Base-by-base conservation (phyloP, 2,888 invertebrate species). In the Zaprionus bogoriensis region DNA sequence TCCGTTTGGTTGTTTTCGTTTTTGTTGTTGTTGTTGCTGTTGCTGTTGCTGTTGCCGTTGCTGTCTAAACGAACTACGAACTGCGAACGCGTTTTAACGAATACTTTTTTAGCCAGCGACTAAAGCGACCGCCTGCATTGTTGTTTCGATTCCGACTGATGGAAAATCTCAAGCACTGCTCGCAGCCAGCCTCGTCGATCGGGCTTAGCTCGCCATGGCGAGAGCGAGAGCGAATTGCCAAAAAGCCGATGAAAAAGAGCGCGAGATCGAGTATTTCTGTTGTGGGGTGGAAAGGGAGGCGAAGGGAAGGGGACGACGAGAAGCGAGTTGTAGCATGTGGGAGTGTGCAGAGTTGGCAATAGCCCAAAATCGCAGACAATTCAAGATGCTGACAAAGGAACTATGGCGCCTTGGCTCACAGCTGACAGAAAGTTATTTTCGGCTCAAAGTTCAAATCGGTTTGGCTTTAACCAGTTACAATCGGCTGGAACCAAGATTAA, bases 101-200 rank as follows among this genome's bases (percentile, higher is more conserved):
- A 58, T 53, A 38, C 36, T 45, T 47, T 68, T 70, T 68, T 45
- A 75, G 62, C 48, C 58, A 75, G 75, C 68, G 46, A 73, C 70
- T 30, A 73, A 71, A 72, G 67, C 88, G 81, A 80, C 87, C 87
- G 88, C 79, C 79, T 86, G 77, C 86, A 80, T 81, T 84, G 82
- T 87, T 77, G 75, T 75, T 74, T 69, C 69, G 57, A 76, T 77
- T 65, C 72, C 77, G 78, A 88, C 88, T 88, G 87, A 77, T 66
- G 53, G 58, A 32, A 53, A 77, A 80, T 42, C 75, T 57, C 50
- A 79, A 82, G 65, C 74, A 32, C 28, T 30, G 52, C 59, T 73
- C 68, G 46, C 17, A 57, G 54, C 55, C 52, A 60, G 61, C 58
- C 25, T 41, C 44, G 52, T 20, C 67, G 63, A 79, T 82, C 76